These are phyloP conservation scores for Ophthalmolycus amberensis DNA, from an alignment of 2,113 vertebrate genomes.

Conservation along the genomic window DNA sequence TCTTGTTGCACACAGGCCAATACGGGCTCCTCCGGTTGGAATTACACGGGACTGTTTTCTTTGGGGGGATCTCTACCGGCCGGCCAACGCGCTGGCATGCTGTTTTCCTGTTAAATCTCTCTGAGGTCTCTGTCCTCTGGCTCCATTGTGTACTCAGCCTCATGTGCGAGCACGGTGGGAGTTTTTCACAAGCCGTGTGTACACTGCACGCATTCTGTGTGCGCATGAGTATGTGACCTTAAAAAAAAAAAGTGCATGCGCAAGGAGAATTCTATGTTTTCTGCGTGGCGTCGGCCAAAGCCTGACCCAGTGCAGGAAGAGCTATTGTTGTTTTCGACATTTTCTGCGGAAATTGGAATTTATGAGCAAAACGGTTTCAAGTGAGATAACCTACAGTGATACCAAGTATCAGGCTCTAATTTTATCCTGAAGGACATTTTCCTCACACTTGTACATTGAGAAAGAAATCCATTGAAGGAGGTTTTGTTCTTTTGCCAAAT, in stretches of 20 bases:
- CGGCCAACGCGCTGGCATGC: conserved; percentile 50
- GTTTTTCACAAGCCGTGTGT: conserved; percentile 50
- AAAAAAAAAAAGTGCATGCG: conserved; percentile 46
- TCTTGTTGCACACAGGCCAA: conserved; percentile 43
- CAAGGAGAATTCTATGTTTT: conserved; percentile 44
- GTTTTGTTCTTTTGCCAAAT: neutral
- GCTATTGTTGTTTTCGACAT: conserved; percentile 80
- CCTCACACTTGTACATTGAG: conserved; percentile 1
- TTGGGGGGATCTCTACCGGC: conserved; percentile 51
- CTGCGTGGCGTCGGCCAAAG: conserved; percentile 11
- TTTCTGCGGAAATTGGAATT: conserved; percentile 71
- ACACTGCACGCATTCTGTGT: conserved; percentile 20
- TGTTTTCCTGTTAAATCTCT: conserved; percentile 64
- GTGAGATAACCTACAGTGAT: conserved; percentile 62
- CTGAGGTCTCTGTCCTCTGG: conserved; percentile 60
- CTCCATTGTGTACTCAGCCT: conserved; percentile 63
- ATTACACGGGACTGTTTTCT: conserved; percentile 71
- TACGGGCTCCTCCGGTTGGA: conserved; percentile 41
- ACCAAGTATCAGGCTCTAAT: conserved; percentile 51
- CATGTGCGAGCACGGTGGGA: conserved; percentile 59
- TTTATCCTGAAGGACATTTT: conserved; percentile 53
- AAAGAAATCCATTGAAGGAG: neutral
- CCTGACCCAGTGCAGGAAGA: conserved; percentile 70
- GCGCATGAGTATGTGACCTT: conserved; percentile 59
- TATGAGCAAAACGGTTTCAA: conserved; percentile 61